Percentiles rank a stretch among this genome's conserved stretches.
These are phyloP conservation scores for Corythornis cristatus DNA, from an alignment of 2,113 vertebrate species.

Conservation along the genomic window DNA sequence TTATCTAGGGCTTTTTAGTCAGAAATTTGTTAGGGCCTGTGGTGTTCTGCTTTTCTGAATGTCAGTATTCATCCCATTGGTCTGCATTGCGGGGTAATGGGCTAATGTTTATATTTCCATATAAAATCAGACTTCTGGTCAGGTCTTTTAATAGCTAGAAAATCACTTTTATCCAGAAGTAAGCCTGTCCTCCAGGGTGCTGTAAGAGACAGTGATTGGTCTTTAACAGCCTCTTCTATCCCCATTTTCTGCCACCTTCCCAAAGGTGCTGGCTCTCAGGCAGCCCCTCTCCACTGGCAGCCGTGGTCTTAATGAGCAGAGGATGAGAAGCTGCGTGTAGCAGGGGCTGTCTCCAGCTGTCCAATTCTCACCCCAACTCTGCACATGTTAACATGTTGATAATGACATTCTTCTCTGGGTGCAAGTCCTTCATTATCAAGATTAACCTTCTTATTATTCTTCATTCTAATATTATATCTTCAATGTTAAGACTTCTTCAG, in stretches of 20 bases:
- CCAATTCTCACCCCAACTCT: conserved; percentile 8
- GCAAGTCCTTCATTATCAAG: conserved; percentile 24
- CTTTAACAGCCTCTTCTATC: neutral
- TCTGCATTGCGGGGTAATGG: neutral
- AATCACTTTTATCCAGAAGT: neutral
- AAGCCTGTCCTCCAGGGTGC: rapidly evolving
- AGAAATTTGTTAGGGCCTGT: no score
- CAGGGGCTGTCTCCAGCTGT: neutral
- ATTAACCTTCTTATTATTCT: conserved; percentile 30
- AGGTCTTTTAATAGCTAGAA: neutral
- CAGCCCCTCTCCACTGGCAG: neutral
- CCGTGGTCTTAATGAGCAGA: neutral
- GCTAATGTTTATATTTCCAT: neutral
- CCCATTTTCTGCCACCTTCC: neutral
- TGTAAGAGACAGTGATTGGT: rapidly evolving
- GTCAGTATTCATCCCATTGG: rapidly evolving
- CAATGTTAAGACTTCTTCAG: conserved; percentile 41
- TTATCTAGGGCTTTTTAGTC: neutral
- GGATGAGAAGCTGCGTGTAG: neutral
- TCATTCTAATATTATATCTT: conserved; percentile 7
- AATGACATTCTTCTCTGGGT: conserved; percentile 9
- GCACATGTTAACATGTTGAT: neutral
- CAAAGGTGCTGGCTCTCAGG: no score
- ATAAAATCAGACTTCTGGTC: neutral
- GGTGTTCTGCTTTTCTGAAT: neutral